Base-by-base conservation (phyloP, 1,140 invertebrate species). In the Leptinotarsa undecemlineata region DNA sequence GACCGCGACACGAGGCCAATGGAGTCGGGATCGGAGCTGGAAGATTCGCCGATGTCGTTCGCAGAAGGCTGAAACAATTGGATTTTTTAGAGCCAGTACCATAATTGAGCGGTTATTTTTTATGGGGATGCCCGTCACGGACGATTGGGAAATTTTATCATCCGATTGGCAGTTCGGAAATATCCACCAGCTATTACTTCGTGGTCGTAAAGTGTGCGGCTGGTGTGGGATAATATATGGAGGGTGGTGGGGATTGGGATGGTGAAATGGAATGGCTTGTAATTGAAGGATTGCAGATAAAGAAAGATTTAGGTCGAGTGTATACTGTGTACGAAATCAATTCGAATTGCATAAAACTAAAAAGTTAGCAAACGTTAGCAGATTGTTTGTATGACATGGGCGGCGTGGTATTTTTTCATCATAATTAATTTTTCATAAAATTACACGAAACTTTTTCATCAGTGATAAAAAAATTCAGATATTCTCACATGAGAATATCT, bases 21-120 rank as follows among this genome's bases (percentile, higher is more conserved):
- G 20, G 20, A 21, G 20, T 64, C 63, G 63, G 63, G 26, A 15
- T 64, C 63, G 20, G 26, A 64, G 63, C 20, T 64, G n/a, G 26
- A 64, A 15, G 63, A 17, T 15, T n/a, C 63, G 26, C 20, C 26
- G 26, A 64, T 20, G 63, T 64, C 63, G 20, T 21, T 64, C 8
- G 63, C 11, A 26, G 63, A 23, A n/a, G 63, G n/a, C 63, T 64
- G 63, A 23, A 64, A 64, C 63, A 33, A 64, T 57, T 57, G 51
- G 51, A 57, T 57, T 57, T 57, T 57, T 57, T 8, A 57, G 51
- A 19, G 51, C 51, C 2, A 19, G 51, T 19, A 17, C 15, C n/a
- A 57, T 57, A 57, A 57, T 57, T n/a, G 51, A 57, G 51, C 15
- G 51, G 51, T 57, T 57, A 57, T 57, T 57, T 57, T 57, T 57